phyloP scores from a whole-genome alignment of 2,113 vertebrate species.

The Microtus ochrogaster region DNA sequence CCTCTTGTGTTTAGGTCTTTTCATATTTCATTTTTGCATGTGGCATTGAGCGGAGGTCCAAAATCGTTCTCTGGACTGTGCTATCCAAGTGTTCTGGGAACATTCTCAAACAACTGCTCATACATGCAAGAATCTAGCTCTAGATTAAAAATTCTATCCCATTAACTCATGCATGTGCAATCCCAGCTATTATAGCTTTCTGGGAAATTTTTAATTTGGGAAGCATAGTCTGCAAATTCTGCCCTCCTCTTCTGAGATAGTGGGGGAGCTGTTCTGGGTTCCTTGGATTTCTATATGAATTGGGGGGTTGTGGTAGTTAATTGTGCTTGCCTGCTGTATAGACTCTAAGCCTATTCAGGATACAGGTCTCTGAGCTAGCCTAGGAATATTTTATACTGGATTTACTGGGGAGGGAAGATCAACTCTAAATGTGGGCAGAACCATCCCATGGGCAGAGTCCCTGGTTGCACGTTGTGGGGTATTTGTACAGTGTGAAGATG shows the following conservation, averaged over 20 bases:
- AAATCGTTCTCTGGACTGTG: not conserved
- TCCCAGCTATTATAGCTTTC: not conserved
- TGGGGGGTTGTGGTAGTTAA: not conserved
- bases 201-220: not conserved
- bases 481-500: no score
- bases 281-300: not conserved
- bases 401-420: not conserved
- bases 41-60: not conserved
- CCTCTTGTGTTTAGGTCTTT: not conserved
- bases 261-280: not conserved
- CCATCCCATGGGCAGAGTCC: not conserved
- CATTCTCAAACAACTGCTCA: not conserved
- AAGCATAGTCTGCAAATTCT: not conserved
- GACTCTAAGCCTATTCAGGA: not conserved
- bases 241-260: not conserved
- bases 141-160: no score
- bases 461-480: no score
- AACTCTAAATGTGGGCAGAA: not conserved
- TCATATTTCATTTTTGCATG: not conserved
- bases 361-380: not conserved
- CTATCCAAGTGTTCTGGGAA: not conserved
- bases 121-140: not conserved
- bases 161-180: not conserved
- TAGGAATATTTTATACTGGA: not conserved
- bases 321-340: not conserved